These are phyloP conservation scores for Microplitis deprimator DNA, from an alignment of 2,888 invertebrate genomes.

Conservation along the genomic window DNA sequence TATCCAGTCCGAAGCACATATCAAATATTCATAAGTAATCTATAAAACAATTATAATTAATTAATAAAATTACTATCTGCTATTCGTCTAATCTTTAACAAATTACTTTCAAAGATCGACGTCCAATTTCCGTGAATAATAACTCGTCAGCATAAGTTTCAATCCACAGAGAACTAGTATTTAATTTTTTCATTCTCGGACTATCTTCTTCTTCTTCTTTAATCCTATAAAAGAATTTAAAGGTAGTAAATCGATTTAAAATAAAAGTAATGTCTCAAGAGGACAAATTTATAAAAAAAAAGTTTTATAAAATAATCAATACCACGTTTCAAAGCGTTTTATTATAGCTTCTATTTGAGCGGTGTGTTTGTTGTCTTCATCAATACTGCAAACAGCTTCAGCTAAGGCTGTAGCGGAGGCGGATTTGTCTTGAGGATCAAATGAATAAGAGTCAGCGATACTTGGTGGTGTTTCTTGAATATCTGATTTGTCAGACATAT, in stretches of 20 bases:
- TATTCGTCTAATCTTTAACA: neutral
- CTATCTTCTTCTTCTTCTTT: conserved; percentile 36
- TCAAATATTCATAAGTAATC: conserved; percentile 76
- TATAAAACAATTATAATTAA: neutral
- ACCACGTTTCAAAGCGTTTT: conserved; percentile 60
- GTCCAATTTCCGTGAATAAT: conserved; percentile 65
- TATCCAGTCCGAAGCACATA: conserved; percentile 80
- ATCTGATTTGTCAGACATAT: conserved; percentile 28
- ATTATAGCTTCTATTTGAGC: conserved; percentile 80
- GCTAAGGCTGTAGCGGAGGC: conserved; percentile 78
- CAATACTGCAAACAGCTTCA: conserved; percentile 85
- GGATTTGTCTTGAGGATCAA: conserved; percentile 54
- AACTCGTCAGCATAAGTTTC: conserved; percentile 68
- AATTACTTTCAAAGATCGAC: conserved; percentile 67
- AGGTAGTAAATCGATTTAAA: neutral
- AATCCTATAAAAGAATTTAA: conserved; percentile 44
- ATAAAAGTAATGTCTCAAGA: neutral
- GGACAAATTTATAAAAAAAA: conserved; percentile 4
- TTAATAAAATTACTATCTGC: conserved; percentile 7
- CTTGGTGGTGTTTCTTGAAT: conserved; percentile 30
- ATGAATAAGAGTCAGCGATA: conserved; percentile 50
- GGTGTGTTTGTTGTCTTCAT: conserved; percentile 86
- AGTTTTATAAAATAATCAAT: conserved; percentile 25
- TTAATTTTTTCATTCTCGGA: conserved; percentile 46
- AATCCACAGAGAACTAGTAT: conserved; percentile 56